These are phyloP conservation scores for Antennarius striatus DNA, from an alignment of 2,113 vertebrate genomes.

Conservation along the genomic window DNA sequence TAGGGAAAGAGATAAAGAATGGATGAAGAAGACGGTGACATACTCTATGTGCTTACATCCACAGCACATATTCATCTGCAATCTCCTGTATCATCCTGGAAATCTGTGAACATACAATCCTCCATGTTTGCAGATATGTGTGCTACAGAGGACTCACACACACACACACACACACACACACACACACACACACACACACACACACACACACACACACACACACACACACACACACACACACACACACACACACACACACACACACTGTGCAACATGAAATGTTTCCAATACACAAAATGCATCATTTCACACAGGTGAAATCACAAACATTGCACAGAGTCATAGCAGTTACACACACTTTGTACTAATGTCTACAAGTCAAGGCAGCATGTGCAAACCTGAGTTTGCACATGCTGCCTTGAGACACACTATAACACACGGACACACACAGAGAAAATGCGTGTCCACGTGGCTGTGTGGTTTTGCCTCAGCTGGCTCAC, in stretches of 20 bases:
- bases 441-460: slow-evolving; percentile 9
- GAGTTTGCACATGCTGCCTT: slow-evolving; percentile 18
- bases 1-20: too few relatives aligned
- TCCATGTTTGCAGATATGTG: too few relatives aligned
- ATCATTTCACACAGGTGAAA: not conserved
- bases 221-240: too few relatives aligned
- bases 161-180: too few relatives aligned
- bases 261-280: too few relatives aligned
- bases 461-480: slow-evolving; percentile 47
- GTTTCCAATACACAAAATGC: not conserved
- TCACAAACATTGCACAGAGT: not conserved
- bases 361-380: not conserved
- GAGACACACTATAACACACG: too few relatives aligned
- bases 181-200: too few relatives aligned
- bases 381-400: not conserved
- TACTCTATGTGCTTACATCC: not conserved
- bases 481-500: slow-evolving; percentile 46
- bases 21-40: slow-evolving; percentile 3
- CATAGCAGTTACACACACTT: not conserved
- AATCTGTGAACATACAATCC: too few relatives aligned
- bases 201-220: too few relatives aligned
- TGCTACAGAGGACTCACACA: too few relatives aligned
- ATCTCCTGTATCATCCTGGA: not conserved
- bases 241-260: too few relatives aligned
- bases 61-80: not conserved